Evolutionary conservation across 1,140 invertebrate species (phyloP).

Genomic region (Tetranychus cinnabarinus): DNA sequence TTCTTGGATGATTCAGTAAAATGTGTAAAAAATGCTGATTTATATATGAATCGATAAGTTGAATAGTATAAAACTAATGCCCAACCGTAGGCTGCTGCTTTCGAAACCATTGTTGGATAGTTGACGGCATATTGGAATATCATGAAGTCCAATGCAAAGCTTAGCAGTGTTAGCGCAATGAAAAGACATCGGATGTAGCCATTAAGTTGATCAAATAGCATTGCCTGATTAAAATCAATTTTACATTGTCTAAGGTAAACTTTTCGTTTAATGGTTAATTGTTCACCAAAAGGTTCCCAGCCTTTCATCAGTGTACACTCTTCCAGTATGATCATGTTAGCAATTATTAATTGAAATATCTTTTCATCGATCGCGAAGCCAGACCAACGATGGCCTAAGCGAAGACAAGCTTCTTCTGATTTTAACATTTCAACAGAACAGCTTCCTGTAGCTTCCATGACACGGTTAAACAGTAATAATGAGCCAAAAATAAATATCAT

Average conservation of each 20-base stretch:
- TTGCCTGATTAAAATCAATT: not conserved
- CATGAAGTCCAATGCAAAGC: constrained; percentile 10
- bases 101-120: constrained; percentile 10
- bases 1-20: no score
- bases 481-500: constrained; percentile 23
- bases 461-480: constrained; percentile 59
- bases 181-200: not conserved
- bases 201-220: not conserved
- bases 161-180: not conserved
- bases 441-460: constrained; percentile 53
- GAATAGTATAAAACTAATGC: constrained; percentile 1
- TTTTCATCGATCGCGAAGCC: constrained; percentile 88
- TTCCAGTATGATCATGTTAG: constrained; percentile 66
- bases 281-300: constrained; percentile 66
- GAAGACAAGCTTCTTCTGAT: constrained; percentile 38
- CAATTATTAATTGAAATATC: constrained; percentile 78
- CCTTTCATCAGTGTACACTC: constrained; percentile 60
- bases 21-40: not conserved
- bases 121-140: constrained; percentile 6
- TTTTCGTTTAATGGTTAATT: not conserved
- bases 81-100: constrained; percentile 5
- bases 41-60: not conserved
- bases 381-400: constrained; percentile 54
- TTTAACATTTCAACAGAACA: constrained; percentile 34
- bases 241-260: not conserved